Conservation (phyloP, 2,113 vertebrate species). For the Nanorana parkeri region DNA sequence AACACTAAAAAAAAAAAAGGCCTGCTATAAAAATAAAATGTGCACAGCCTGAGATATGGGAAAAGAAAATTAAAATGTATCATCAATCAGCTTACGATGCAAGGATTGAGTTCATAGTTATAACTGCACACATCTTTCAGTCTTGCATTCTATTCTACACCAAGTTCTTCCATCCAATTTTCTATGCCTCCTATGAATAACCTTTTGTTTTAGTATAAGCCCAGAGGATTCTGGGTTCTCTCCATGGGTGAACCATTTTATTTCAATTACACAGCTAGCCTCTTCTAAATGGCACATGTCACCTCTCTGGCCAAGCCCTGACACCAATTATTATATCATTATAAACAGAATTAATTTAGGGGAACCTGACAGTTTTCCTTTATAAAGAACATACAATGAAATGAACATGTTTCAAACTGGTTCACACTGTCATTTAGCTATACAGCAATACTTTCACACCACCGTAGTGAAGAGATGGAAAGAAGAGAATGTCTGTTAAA, state of each 20-base stretch:
- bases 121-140: too few species aligned
- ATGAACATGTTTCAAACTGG: background rate
- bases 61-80: too few species aligned
- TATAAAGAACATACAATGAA: too few species aligned
- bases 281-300: conserved; percentile 19
- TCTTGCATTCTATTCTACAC: too few species aligned
- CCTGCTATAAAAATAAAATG: too few species aligned
- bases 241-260: conserved; percentile 4
- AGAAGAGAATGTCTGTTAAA: too few species aligned
- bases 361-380: too few species aligned
- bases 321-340: conserved; percentile 23
- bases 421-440: background rate
- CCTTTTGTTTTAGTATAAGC: conserved; percentile 14
- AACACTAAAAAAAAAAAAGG: too few species aligned
- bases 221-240: conserved; percentile 9
- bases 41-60: too few species aligned
- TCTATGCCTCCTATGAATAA: background rate
- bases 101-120: too few species aligned
- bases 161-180: too few species aligned
- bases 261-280: conserved; percentile 3
- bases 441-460: background rate
- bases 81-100: too few species aligned
- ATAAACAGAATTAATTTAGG: background rate
- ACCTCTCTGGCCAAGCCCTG: conserved; percentile 13
- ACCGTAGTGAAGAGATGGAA: background rate